Percentiles rank a stretch among this genome's conserved stretches.
phyloP scores from a whole-genome alignment of 1,140 invertebrate genomes.

The Drosophila pallidifrons region DNA sequence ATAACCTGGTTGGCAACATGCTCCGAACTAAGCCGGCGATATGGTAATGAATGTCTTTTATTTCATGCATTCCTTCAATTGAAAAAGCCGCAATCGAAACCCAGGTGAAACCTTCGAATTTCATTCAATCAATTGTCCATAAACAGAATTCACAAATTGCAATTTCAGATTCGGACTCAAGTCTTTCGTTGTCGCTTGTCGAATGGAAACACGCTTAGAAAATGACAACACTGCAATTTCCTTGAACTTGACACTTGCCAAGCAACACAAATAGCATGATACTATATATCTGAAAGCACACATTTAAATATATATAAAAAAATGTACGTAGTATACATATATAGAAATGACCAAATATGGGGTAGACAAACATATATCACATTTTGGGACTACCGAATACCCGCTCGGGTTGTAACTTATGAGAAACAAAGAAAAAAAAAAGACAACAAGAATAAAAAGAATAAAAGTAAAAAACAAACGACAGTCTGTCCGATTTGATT shows the following conservation, averaged over 20 bases:
- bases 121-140: conserved; percentile 74
- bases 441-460: not conserved
- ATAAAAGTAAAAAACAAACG: not conserved
- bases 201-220: conserved; percentile 60
- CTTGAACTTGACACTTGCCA: conserved; percentile 80
- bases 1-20: conserved; percentile 19
- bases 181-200: conserved; percentile 14
- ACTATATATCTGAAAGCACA: not conserved
- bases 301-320: conserved; percentile 35
- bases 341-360: conserved; percentile 42
- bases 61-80: conserved; percentile 70
- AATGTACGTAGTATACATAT: conserved; percentile 7
- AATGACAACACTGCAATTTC: conserved; percentile 76
- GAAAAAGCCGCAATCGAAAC: conserved; percentile 57
- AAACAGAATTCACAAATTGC: conserved; percentile 24
- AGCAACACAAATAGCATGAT: conserved; percentile 36
- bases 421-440: conserved; percentile 1
- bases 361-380: conserved; percentile 21
- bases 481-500: conserved; percentile 11
- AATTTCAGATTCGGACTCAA: conserved; percentile 7
- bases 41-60: conserved; percentile 45
- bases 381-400: conserved; percentile 34
- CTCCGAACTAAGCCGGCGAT: not conserved
- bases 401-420: conserved; percentile 20
- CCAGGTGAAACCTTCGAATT: conserved; percentile 54